These are phyloP conservation scores for Clarias macrocephalus DNA, from an alignment of 2,113 vertebrate species.

Conservation along the genomic window DNA sequence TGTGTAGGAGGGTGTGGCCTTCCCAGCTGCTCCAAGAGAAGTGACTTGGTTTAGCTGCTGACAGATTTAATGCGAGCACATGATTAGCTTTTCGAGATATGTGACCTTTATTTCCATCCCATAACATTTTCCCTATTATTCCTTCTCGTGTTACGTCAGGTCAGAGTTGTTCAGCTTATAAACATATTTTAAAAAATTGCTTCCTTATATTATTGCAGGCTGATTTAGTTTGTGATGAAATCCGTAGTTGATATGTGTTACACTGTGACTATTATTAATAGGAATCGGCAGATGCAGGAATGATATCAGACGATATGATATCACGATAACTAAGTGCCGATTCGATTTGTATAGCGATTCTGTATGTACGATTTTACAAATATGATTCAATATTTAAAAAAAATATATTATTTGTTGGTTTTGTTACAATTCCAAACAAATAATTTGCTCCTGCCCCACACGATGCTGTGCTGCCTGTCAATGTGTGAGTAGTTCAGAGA, in stretches of 20 bases:
- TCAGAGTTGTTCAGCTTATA: neutral
- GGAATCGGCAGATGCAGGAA: neutral
- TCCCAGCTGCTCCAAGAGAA: constrained; percentile 12
- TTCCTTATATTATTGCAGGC: no score
- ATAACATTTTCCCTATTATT: constrained; percentile 39
- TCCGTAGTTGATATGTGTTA: neutral
- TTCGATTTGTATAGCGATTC: no score
- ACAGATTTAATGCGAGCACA: constrained; percentile 61
- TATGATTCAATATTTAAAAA: no score
- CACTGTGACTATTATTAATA: no score
- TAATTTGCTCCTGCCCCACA: no score
- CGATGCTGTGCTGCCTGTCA: no score
- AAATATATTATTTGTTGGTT: no score
- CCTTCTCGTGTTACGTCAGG: neutral
- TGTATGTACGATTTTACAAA: no score
- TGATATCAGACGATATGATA: no score
- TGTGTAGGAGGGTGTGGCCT: constrained; percentile 1
- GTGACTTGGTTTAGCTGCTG: constrained; percentile 28
- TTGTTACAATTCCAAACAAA: no score
- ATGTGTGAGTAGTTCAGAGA: no score
- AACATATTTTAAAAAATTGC: neutral
- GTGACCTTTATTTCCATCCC: constrained; percentile 53
- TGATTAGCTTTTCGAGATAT: constrained; percentile 51
- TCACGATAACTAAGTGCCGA: no score
- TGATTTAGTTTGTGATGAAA: neutral